These are phyloP conservation scores for Erpobdella octoculata DNA, from an alignment of 2,888 invertebrate genomes.

Conservation along the genomic window DNA sequence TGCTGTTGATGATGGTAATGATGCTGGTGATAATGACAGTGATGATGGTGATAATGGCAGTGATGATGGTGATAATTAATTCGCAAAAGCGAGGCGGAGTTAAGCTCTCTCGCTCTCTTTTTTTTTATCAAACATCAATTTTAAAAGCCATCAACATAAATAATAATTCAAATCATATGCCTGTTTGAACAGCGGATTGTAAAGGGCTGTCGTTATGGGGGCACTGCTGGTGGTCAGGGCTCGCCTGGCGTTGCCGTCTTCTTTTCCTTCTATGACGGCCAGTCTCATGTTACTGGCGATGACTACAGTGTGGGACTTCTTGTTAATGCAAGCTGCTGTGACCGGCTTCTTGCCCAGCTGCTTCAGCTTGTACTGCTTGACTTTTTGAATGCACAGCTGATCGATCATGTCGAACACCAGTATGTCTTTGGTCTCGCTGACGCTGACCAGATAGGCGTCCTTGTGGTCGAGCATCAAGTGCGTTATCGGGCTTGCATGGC, in stretches of 20 bases:
- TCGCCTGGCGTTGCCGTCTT: slow-evolving; percentile 1
- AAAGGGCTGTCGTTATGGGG: slow-evolving; percentile 33
- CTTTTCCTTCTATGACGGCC: slow-evolving; percentile 23
- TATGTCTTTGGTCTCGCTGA: slow-evolving; percentile 65
- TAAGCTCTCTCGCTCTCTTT: too few species aligned
- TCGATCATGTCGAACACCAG: slow-evolving; percentile 68
- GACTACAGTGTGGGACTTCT: slow-evolving; percentile 46
- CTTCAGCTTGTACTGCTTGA: slow-evolving; percentile 24
- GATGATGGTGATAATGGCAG: too few species aligned
- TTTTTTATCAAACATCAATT: too few species aligned
- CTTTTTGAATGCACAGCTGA: slow-evolving; percentile 63
- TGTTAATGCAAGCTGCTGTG: slow-evolving; percentile 37
- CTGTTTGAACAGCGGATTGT: slow-evolving; percentile 50
- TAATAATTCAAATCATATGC: too few species aligned
- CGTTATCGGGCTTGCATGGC: slow-evolving; percentile 62
- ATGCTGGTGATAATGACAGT: too few species aligned
- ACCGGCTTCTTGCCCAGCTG: slow-evolving; percentile 30
- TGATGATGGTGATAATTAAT: too few species aligned
- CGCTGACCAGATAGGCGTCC: slow-evolving; percentile 64
- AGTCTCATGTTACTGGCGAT: slow-evolving; percentile 25
- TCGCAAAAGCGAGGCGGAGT: too few species aligned
- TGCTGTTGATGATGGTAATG: too few species aligned
- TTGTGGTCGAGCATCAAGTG: slow-evolving; percentile 60
- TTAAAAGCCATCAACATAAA: too few species aligned
- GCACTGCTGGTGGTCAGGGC: not conserved